These are phyloP conservation scores for Clivina fossor DNA, from an alignment of 2,888 invertebrate genomes.

Conservation along the genomic window DNA sequence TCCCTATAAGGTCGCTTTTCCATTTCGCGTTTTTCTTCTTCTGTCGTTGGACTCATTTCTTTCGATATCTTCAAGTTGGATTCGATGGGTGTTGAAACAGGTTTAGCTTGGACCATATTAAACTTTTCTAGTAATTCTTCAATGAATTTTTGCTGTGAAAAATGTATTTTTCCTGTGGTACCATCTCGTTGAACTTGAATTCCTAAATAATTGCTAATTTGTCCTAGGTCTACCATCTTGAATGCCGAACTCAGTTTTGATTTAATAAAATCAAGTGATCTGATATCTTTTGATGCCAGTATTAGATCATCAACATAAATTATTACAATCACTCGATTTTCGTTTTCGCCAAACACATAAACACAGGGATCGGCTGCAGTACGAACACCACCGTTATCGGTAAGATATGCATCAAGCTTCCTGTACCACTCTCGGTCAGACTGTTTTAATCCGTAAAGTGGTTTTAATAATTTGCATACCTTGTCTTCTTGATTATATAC, in stretches of 20 bases:
- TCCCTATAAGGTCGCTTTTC: constrained; percentile 36
- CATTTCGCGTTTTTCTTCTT: constrained; percentile 9
- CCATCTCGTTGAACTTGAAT: constrained; percentile 31
- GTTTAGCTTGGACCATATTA: constrained; percentile 18
- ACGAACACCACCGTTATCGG: constrained; percentile 6
- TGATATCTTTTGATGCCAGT: constrained; percentile 34
- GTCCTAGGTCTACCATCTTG: constrained; percentile 36
- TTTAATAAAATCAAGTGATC: constrained; percentile 29
- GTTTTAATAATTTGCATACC: constrained; percentile 36
- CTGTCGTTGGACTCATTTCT: constrained; percentile 14
- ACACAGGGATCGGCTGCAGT: constrained; percentile 37
- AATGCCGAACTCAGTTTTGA: constrained; percentile 33
- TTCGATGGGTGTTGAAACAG: constrained; percentile 36
- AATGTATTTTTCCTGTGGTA: constrained; percentile 33
- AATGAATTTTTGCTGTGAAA: constrained; percentile 36
- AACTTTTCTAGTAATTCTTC: constrained; percentile 36
- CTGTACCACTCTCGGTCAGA: constrained; percentile 35
- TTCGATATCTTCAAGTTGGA: constrained; percentile 36
- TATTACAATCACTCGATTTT: constrained; percentile 23
- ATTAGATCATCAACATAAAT: constrained; percentile 38
- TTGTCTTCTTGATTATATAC: constrained; percentile 28
- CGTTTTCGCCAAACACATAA: constrained; percentile 24
- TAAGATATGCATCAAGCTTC: constrained; percentile 21
- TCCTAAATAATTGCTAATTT: constrained; percentile 33
- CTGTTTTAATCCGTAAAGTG: constrained; percentile 39